Conservation (phyloP, 2,888 invertebrate genomes). For the Aethes cnicana region DNA sequence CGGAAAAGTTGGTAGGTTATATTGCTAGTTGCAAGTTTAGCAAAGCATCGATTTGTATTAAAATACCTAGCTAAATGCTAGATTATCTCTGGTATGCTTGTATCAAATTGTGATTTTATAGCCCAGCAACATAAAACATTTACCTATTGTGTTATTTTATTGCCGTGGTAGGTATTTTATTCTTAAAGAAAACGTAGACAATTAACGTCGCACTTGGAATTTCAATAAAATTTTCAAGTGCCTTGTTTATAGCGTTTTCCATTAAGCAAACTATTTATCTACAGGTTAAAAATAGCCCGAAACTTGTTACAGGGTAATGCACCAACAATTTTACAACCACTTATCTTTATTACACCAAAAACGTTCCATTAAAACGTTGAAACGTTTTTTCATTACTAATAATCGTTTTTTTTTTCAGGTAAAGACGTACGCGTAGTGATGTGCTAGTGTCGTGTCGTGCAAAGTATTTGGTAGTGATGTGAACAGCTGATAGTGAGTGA, state of each 20-base stretch:
- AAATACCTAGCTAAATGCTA: no score
- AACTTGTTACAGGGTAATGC: slow-evolving; percentile 1
- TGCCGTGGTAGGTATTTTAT: no score
- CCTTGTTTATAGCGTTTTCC: background rate
- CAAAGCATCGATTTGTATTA: no score
- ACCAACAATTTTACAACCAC: background rate
- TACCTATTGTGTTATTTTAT: no score
- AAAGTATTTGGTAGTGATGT: slow-evolving; percentile 57
- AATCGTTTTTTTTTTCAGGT: slow-evolving; percentile 56
- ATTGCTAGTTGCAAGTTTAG: no score
- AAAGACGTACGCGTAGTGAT: slow-evolving; percentile 53
- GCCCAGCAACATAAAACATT: no score
- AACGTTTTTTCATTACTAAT: slow-evolving; percentile 30
- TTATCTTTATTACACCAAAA: slow-evolving; percentile 1
- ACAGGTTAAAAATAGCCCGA: slow-evolving; percentile 1
- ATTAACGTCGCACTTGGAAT: background rate
- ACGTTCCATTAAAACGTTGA: background rate
- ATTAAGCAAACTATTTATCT: background rate
- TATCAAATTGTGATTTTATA: no score
- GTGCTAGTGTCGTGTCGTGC: slow-evolving; percentile 61
- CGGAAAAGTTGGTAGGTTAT: background rate
- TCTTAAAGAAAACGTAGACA: background rate
- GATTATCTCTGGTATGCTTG: no score
- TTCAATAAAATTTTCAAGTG: background rate
- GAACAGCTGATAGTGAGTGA: slow-evolving; percentile 58